Base-by-base conservation (phyloP, 2,113 vertebrate genomes). In the Rissa tridactyla region DNA sequence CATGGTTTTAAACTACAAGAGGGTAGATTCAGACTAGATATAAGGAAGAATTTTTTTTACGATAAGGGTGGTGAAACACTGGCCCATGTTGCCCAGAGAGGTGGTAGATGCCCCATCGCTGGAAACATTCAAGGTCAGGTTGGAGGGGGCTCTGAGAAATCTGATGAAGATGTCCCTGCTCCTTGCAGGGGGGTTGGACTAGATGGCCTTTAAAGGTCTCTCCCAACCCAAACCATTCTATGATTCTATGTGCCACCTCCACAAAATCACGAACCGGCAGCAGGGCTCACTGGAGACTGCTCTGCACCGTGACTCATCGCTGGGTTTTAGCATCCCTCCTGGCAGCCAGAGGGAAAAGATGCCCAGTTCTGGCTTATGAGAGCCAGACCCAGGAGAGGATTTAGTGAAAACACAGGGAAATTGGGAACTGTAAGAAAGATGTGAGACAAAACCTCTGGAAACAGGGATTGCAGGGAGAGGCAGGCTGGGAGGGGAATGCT, bases 291-390 rank as follows among this genome's bases (percentile, higher is more conserved):
- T 13, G 12, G 34, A 79, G 68, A 42, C 5, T n/a, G 64, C 54
- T 86, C 71, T 1, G 0, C 47, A 40, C 32, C 10, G 11, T 0
- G 0, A 47, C 27, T 75, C 2, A 0, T 23, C 2, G 3, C 19
- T 2, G 68, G 23, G 38, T 75, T 76, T 83, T 20, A 49, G 47
- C 62, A 8, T 40, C 65, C 30, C 40, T 42, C 15, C 26, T 11
- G 30, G 30, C 6, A 73, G 42, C 58, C 34, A 23, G 21, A 54
- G 10, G 36, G 54, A 92, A 34, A 52, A 60, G 29, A 20, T 5
- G 6, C 27, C 19, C 17, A 8, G 38, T 27, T 70, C 54, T 69
- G 40, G 36, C 38, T 85, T 44, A 52, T 0, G 2, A 54, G 17
- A 89, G 29, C 34, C 70, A 94, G 77, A 85, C 10, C 15, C 79